These are phyloP conservation scores for Chloropsis hardwickii DNA, from an alignment of 2,113 vertebrate species.

Conservation along the genomic window DNA sequence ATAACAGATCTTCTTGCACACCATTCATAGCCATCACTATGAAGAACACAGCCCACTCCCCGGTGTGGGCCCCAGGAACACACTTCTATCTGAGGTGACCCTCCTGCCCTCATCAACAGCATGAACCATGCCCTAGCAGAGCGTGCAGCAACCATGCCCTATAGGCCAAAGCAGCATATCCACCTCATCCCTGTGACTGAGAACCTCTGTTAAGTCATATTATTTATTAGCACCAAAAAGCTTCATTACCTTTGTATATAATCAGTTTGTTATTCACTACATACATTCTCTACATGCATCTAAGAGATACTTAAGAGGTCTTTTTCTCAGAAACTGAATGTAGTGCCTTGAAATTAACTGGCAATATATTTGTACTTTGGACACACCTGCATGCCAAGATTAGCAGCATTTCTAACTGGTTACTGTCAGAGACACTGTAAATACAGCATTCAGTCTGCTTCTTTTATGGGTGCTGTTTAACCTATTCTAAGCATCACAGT, in stretches of 20 bases:
- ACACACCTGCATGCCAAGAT: background rate
- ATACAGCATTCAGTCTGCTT: background rate
- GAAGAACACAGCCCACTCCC: background rate
- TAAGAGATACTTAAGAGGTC: background rate
- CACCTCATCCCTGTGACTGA: background rate
- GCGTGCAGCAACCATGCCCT: background rate
- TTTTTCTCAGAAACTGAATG: background rate
- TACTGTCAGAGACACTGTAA: background rate
- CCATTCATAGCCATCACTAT: background rate
- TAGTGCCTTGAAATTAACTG: background rate
- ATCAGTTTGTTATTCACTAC: background rate
- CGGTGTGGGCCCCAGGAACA: background rate
- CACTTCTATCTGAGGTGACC: fast-evolving
- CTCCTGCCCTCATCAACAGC: background rate
- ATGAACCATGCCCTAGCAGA: background rate
- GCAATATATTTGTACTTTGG: background rate
- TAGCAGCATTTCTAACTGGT: slow-evolving; percentile 9
- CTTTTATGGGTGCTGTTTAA: background rate
- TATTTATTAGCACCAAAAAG: background rate
- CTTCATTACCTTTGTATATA: background rate
- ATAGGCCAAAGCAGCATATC: background rate
- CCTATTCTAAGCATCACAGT: background rate
- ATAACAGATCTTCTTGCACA: background rate
- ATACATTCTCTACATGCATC: background rate
- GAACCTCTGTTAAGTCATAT: background rate